A percentile compares a stretch with the other conserved stretches of the same genome.
These are phyloP conservation scores for Neria commutata DNA, from an alignment of 2,888 invertebrate genomes.

Conservation along the genomic window DNA sequence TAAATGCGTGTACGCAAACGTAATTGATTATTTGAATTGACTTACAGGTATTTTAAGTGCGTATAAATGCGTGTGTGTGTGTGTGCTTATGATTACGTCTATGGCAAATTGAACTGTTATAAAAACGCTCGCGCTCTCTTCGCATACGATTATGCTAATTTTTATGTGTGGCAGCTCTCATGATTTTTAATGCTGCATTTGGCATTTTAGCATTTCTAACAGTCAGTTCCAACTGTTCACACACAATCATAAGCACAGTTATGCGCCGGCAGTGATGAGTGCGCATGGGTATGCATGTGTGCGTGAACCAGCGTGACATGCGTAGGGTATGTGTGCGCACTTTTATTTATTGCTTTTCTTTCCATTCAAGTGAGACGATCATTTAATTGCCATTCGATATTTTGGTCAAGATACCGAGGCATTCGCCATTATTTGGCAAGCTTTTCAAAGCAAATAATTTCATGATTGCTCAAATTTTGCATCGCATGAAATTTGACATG, in stretches of 20 bases:
- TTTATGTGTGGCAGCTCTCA: neutral
- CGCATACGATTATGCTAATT: neutral
- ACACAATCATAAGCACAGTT: too few species aligned
- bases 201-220: neutral
- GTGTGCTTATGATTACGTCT: neutral
- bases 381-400: too few species aligned
- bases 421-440: too few species aligned
- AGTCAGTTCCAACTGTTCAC: too few species aligned
- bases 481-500: too few species aligned
- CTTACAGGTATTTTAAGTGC: neutral
- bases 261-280: too few species aligned
- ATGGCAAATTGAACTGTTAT: too few species aligned
- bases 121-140: neutral
- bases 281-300: slow-evolving; percentile 33
- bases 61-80: too few species aligned
- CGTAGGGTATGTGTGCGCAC: slow-evolving; percentile 2
- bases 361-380: neutral
- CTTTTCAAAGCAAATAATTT: too few species aligned
- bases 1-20: neutral
- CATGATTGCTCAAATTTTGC: too few species aligned
- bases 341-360: neutral
- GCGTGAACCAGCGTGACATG: slow-evolving; percentile 25
- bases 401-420: too few species aligned
- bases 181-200: neutral
- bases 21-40: neutral